Evolutionary conservation across 2,888 invertebrate species (phyloP), one percentile per base, ranked within the genome.

Genomic region (Corythucha ciliata): DNA sequence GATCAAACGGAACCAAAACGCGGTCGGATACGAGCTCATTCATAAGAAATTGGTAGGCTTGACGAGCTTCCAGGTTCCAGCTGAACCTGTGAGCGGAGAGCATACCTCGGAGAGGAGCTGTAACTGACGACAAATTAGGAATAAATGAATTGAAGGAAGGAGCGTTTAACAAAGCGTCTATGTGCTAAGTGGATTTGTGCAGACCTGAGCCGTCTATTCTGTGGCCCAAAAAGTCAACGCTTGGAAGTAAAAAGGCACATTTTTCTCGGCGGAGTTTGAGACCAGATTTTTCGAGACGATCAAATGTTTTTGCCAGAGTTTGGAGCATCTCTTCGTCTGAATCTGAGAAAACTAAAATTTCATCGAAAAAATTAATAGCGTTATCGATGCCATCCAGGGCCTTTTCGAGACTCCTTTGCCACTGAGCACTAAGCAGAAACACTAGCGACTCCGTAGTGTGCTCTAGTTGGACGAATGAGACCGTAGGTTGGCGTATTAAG

Each of bases 21-120:
- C 36, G 33, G 14, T 47, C 47, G 3, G 47, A 47, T 54, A 6
- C 64, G 49, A 20, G 62, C 25, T 21, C 49, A 12, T 54, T 26
- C 56, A 65, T 65, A 1, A 63, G 53, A 26, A 48, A 49, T 6
- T 49, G 24, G 57, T 64, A 65, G 2, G 63, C 56, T 27, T 55
- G 46, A 33, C 57, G 37, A 44, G 62, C 63, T 24, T 59, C 42
- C 6, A 26, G 33, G 25, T 55, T 48, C 61, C 63, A 65, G 3
- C 34, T 25, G 39, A 63, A 66, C 34, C 52, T 39, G 2, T n/a
- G n/a, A n/a, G 7, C 16, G 10, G 16, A 25, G 8, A 46, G 37
- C 37, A 53, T 40, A 16, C 36, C 53, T 32, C 37, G 10, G 14
- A 44, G 50, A 16, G 50, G 24, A 3, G 21, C 12, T n/a, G 45